Percentiles rank a stretch among this genome's conserved stretches.
Evolutionary conservation across 2,888 invertebrate genomes (phyloP).

Genomic region (Microplitis manilae): DNA sequence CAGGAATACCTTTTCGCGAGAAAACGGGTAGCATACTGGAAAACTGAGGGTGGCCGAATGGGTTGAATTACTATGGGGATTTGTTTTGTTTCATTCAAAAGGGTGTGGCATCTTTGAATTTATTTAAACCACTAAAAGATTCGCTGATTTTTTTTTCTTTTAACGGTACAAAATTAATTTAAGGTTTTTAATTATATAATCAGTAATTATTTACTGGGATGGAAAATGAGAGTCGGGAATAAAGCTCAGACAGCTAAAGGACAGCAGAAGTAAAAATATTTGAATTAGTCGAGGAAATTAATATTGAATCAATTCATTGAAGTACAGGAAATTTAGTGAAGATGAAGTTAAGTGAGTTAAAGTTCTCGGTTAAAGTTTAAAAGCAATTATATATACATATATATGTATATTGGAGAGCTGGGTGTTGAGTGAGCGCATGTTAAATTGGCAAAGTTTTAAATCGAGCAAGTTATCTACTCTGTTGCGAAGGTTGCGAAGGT

Average conservation of each 20-base stretch:
- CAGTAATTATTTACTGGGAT: no score
- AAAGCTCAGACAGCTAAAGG: no score
- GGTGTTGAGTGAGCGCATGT: background rate
- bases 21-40: constrained; percentile 28
- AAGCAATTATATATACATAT: background rate
- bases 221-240: no score
- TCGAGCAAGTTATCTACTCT: background rate
- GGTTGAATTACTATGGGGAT: background rate
- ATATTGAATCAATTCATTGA: no score
- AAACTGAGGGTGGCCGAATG: constrained; percentile 15
- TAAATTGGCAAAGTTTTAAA: background rate
- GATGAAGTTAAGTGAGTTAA: no score
- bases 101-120: background rate
- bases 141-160: background rate
- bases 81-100: background rate
- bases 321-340: no score
- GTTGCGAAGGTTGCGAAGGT: constrained; percentile 33
- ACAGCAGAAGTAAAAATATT: no score
- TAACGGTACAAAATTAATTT: no score
- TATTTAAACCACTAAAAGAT: no score
- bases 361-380: background rate
- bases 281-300: no score
- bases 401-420: background rate
- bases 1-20: constrained; percentile 35
- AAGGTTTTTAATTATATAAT: no score